phyloP scores from a whole-genome alignment of 2,888 invertebrate species.

The Anagyrus pseudococci region DNA sequence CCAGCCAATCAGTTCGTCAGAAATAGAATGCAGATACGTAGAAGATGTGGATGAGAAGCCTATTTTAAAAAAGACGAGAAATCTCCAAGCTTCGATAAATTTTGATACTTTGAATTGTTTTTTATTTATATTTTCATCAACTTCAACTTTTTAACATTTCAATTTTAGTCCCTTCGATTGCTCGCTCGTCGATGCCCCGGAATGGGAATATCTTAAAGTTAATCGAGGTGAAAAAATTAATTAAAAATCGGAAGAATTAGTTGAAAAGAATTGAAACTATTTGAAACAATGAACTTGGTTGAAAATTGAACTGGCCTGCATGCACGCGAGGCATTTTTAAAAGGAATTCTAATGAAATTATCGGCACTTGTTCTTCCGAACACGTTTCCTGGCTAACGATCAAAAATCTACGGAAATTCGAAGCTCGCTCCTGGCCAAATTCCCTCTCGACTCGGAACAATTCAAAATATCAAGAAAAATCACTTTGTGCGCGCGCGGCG shows the following conservation, averaged over 20 bases:
- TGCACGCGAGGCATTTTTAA: not conserved
- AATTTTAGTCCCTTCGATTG: too few relatives aligned
- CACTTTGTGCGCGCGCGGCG: constrained; percentile 4
- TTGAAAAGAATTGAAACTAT: not conserved
- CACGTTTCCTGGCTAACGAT: not conserved
- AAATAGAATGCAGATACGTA: not conserved
- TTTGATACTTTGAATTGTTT: too few relatives aligned
- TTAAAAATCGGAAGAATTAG: not conserved
- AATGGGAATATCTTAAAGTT: not conserved
- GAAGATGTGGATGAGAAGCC: too few relatives aligned
- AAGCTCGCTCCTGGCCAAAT: not conserved
- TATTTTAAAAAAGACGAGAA: not conserved
- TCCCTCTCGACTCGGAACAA: not conserved
- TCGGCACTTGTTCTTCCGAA: not conserved
- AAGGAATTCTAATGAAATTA: not conserved
- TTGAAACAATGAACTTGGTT: not conserved
- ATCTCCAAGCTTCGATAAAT: not conserved
- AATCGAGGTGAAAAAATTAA: not conserved
- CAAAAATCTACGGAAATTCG: not conserved
- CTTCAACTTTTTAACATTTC: not conserved
- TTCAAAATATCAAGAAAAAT: not conserved
- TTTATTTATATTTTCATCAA: not conserved
- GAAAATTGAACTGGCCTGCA: not conserved
- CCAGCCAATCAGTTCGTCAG: constrained; percentile 7
- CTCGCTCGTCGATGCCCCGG: too few relatives aligned